Percentiles rank a stretch among this genome's conserved stretches.
phyloP scores from a whole-genome alignment of 1,140 invertebrate species.

The Batillaria attramentaria region DNA sequence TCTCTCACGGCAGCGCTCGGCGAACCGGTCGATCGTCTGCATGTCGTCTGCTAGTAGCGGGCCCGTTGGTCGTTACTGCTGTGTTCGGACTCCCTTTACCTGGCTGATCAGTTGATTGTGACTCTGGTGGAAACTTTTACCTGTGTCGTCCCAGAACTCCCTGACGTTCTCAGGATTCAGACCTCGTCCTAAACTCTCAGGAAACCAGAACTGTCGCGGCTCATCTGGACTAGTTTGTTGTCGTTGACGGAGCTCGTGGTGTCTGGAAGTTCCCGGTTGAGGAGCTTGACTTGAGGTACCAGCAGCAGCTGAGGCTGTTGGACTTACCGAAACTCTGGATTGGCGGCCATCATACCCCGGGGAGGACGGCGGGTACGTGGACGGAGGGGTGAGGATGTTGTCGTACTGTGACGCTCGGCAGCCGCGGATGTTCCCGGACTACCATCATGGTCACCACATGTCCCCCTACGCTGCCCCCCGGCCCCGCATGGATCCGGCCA shows the following conservation, averaged over 20 bases:
- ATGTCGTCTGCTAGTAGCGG: too few species aligned
- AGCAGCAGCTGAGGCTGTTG: too few species aligned
- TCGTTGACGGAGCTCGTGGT: background rate
- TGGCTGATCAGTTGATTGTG: too few species aligned
- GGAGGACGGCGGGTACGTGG: background rate
- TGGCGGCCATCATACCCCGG: background rate
- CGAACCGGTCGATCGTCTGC: too few species aligned
- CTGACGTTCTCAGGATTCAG: too few species aligned
- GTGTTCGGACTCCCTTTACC: too few species aligned
- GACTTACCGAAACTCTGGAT: background rate
- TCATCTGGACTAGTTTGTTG: background rate
- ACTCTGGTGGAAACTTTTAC: too few species aligned
- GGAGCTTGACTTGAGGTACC: background rate
- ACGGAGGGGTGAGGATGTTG: conserved; percentile 15
- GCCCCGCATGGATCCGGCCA: conserved; percentile 62
- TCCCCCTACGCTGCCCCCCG: conserved; percentile 46
- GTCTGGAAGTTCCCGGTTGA: background rate
- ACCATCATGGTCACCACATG: conserved; percentile 36
- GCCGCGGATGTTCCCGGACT: conserved; percentile 36
- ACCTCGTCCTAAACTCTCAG: too few species aligned
- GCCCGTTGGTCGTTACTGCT: too few species aligned
- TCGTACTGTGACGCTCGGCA: conserved; percentile 38
- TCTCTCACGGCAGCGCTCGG: too few species aligned
- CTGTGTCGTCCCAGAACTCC: too few species aligned
- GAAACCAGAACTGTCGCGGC: background rate